Conservation (phyloP, 2,888 invertebrate genomes). For the Drosophila putrida region DNA sequence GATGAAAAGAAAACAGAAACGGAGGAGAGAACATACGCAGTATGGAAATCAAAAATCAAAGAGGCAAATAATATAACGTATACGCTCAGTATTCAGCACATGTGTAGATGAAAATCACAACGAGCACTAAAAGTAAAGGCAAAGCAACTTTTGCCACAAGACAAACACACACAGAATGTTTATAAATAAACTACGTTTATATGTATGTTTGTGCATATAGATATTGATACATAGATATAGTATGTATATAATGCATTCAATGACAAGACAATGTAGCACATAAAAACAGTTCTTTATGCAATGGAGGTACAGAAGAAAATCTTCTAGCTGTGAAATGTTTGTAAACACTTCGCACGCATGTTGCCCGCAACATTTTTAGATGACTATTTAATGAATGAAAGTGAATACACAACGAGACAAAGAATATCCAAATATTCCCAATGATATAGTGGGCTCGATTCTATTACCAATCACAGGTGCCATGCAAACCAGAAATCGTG, state of each 20-base stretch:
- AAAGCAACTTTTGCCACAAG: conserved; percentile 36
- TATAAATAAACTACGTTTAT: conserved; percentile 40
- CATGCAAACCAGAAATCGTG: conserved; percentile 84
- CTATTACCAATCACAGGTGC: conserved; percentile 85
- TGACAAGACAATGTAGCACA: conserved; percentile 46
- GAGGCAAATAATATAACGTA: conserved; percentile 53
- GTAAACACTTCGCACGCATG: conserved; percentile 25
- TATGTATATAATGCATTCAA: conserved; percentile 50
- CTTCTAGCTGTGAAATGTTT: conserved; percentile 22
- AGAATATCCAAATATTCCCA: conserved; percentile 10
- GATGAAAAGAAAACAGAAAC: conserved; percentile 28
- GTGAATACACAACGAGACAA: conserved; percentile 14
- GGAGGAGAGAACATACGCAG: conserved; percentile 28
- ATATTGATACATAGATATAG: conserved; percentile 43
- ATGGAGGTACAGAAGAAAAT: conserved; percentile 13
- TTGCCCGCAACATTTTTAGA: conserved; percentile 51
- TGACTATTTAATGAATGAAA: conserved; percentile 49
- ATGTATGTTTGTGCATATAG: conserved; percentile 17
- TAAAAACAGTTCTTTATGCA: conserved; percentile 41
- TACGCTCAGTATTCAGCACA: conserved; percentile 57
- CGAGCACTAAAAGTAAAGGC: conserved; percentile 33
- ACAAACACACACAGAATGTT: conserved; percentile 37
- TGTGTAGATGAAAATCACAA: conserved; percentile 49
- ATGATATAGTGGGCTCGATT: conserved; percentile 1
- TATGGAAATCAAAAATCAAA: conserved; percentile 39